Evolutionary conservation across 2,888 invertebrate genomes (phyloP), one percentile per base, ranked within the genome.

Genomic region (Melanostoma mellinum): DNA sequence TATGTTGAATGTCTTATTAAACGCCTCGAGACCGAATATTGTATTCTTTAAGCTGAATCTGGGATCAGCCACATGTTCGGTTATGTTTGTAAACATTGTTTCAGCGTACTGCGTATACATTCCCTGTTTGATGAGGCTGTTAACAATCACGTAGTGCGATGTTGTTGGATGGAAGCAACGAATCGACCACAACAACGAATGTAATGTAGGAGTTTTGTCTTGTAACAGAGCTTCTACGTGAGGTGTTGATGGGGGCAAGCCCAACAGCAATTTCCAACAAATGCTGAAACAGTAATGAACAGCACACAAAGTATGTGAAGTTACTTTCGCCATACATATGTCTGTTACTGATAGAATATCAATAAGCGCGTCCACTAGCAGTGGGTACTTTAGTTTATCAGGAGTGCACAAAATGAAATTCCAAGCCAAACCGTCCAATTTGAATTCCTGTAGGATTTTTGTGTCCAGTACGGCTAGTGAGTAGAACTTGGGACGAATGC

Each of bases 331-430:
- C 20, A 93, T 92, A 58, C 94, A 93, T 75, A 96, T 94, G 87
- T 96, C 95, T 2, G 97, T 95, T 0, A 97, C 94, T 88, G 95
- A 95, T 55, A 98, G 91, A 86, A 98, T 94, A 85, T 96, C 94
- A 35, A 98, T 94, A 3, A 98, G 91, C 0, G 98, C 96, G 88
- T 97, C 97, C 85, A 98, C 94, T 5, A 99, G 92, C 52, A 96
- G 90, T 0, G 96, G 95, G 92, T 98, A 98, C 88, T 97, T 96
- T 65, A 98, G 92, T 91, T 97, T 97, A 89, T 98, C 98, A 0
- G 97, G 96, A 1, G 97, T 97, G 63, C 97, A 97, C 81, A 98
- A 92, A 76, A 98, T 95, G 89, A 98, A 98, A 92, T 98, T 98
- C 92, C 97, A 97, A 2, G 98, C 98, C 69, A 97, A 90, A 3